Conservation (phyloP, 2,888 invertebrate genomes). For the Nephrocerus scutellatus region DNA sequence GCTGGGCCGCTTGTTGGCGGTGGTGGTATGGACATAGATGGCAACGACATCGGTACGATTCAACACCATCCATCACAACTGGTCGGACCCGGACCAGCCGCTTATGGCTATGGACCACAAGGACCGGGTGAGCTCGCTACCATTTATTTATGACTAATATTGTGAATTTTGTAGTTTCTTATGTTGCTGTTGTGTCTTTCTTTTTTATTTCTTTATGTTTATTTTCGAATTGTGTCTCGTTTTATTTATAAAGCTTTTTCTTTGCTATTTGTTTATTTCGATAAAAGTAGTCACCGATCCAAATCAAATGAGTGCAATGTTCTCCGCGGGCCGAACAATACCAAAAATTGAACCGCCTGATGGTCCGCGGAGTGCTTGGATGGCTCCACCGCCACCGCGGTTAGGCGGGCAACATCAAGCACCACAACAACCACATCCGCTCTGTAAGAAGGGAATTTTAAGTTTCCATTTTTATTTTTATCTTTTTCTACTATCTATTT, state of each 20-base stretch:
- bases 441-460: slow-evolving; percentile 46
- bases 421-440: slow-evolving; percentile 28
- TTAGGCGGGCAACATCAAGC: too few relatives aligned
- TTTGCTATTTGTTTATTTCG: slow-evolving; percentile 14
- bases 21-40: slow-evolving; percentile 48
- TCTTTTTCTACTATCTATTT: slow-evolving; percentile 14
- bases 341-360: slow-evolving; percentile 48
- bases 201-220: slow-evolving; percentile 19
- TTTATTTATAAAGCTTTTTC: slow-evolving; percentile 20
- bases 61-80: slow-evolving; percentile 62
- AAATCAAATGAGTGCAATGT: slow-evolving; percentile 46
- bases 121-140: slow-evolving; percentile 33
- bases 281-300: slow-evolving; percentile 39
- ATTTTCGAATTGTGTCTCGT: slow-evolving; percentile 15
- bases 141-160: slow-evolving; percentile 7
- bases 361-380: slow-evolving; percentile 41
- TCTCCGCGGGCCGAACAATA: slow-evolving; percentile 43
- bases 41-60: slow-evolving; percentile 58
- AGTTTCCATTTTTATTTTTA: slow-evolving; percentile 18
- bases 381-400: slow-evolving; percentile 45
- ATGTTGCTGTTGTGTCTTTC: not conserved
- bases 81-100: slow-evolving; percentile 42
- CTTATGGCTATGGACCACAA: slow-evolving; percentile 43
- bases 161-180: not conserved
- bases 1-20: slow-evolving; percentile 60